Evolutionary conservation across 2,797 vertebrate species (phyloP).

Genomic region (Lutjanus campechanus): DNA sequence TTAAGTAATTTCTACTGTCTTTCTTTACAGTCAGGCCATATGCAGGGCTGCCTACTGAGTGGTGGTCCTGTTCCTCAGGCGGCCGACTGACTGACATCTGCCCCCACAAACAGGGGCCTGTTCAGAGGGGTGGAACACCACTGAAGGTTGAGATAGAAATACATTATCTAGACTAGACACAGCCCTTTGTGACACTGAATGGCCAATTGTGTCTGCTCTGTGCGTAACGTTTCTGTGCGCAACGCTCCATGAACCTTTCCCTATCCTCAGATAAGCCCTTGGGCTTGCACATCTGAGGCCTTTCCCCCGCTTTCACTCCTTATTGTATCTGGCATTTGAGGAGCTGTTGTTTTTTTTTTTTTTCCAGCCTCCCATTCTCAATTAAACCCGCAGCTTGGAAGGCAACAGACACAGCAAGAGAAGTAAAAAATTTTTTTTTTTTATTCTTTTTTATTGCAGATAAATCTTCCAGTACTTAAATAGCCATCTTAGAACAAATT

Average conservation of each 20-base stretch:
- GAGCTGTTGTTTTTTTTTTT: constrained; percentile 13
- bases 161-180: constrained; percentile 50
- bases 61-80: constrained; percentile 43
- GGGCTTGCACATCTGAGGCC: constrained; percentile 56
- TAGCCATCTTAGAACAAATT: background rate
- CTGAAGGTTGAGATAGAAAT: constrained; percentile 51
- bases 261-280: constrained; percentile 54
- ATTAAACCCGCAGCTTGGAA: constrained; percentile 2
- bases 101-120: constrained; percentile 55
- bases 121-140: constrained; percentile 40
- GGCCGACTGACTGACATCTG: constrained; percentile 57
- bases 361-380: constrained; percentile 16
- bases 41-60: constrained; percentile 36
- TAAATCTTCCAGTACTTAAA: constrained; percentile 2
- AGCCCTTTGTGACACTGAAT: constrained; percentile 50
- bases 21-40: constrained; percentile 56
- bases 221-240: constrained; percentile 60
- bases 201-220: constrained; percentile 48
- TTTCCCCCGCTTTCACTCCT: constrained; percentile 47
- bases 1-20: constrained; percentile 45
- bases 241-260: constrained; percentile 50
- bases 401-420: background rate
- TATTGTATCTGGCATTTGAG: constrained; percentile 51
- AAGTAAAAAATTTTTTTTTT: background rate
- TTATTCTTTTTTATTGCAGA: background rate